Evolutionary conservation across 2,888 invertebrate species (phyloP).

Genomic region (Eupeodes luniger): DNA sequence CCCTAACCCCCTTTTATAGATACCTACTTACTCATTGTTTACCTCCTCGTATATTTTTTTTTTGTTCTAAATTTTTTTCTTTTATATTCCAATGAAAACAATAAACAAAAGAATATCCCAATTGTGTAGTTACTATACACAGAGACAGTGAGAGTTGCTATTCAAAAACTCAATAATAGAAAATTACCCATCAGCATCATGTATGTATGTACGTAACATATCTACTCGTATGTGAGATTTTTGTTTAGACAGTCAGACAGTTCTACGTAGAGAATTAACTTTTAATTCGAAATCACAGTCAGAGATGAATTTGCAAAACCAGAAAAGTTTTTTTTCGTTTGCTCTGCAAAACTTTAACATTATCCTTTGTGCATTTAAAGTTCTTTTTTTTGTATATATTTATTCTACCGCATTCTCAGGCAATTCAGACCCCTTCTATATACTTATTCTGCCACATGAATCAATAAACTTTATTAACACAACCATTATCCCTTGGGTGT

Average conservation of each 20-base stretch:
- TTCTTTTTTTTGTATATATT: background rate
- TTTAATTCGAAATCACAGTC: slow-evolving; percentile 41
- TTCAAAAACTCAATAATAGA: background rate
- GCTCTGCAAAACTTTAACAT: slow-evolving; percentile 25
- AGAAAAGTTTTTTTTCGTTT: slow-evolving; percentile 37
- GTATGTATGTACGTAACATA: background rate
- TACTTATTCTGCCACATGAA: background rate
- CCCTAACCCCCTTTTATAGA: background rate
- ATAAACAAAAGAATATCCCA: slow-evolving; percentile 6
- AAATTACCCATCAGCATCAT: slow-evolving; percentile 11
- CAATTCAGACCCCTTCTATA: background rate
- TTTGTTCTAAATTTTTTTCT: background rate
- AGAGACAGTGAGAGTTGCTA: background rate
- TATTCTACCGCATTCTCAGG: background rate
- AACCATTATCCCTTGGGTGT: slow-evolving; percentile 14
- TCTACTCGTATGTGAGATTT: background rate
- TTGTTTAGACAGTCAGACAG: slow-evolving; percentile 15
- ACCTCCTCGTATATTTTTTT: background rate
- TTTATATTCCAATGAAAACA: slow-evolving; percentile 3
- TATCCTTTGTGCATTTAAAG: slow-evolving; percentile 7
- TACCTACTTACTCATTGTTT: background rate
- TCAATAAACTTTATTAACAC: slow-evolving; percentile 32
- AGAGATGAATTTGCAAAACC: slow-evolving; percentile 40
- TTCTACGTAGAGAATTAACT: slow-evolving; percentile 28
- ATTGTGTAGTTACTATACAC: background rate